phyloP scores from a whole-genome alignment of 2,888 invertebrate species.

The Acleris cristana region DNA sequence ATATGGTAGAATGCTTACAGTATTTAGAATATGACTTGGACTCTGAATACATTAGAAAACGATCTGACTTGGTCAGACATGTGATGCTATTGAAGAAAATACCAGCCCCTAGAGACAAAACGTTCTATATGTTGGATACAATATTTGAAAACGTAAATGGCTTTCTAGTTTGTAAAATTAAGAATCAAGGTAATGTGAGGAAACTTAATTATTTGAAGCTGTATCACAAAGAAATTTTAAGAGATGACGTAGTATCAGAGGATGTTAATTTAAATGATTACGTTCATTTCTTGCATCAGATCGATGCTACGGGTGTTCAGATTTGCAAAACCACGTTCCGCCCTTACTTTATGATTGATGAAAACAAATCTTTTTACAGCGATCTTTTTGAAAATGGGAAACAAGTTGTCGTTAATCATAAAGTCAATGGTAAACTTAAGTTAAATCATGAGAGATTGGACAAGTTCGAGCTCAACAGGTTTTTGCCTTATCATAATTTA shows the following conservation, averaged over 20 bases:
- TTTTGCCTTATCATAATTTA: slow-evolving; percentile 42
- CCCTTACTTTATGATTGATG: slow-evolving; percentile 46
- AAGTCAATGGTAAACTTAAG: slow-evolving; percentile 39
- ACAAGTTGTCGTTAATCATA: slow-evolving; percentile 43
- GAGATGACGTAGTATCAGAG: slow-evolving; percentile 43
- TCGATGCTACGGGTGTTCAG: slow-evolving; percentile 16
- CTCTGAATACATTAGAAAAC: slow-evolving; percentile 45
- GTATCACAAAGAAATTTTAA: slow-evolving; percentile 47
- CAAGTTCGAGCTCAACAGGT: slow-evolving; percentile 43
- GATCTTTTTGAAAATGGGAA: slow-evolving; percentile 42
- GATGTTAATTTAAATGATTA: slow-evolving; percentile 49
- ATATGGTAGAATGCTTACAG: slow-evolving; percentile 53
- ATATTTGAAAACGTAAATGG: no score
- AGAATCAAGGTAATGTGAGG: slow-evolving; percentile 41
- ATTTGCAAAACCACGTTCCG: slow-evolving; percentile 49
- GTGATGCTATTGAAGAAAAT: slow-evolving; percentile 43
- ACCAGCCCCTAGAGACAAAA: slow-evolving; percentile 42
- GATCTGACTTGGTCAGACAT: slow-evolving; percentile 45
- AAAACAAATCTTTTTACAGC: slow-evolving; percentile 20
- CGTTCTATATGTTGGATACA: slow-evolving; percentile 46
- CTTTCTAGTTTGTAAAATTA: no score
- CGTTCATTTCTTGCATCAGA: slow-evolving; percentile 45
- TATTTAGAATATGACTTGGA: slow-evolving; percentile 50
- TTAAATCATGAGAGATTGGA: slow-evolving; percentile 42
- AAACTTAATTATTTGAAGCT: slow-evolving; percentile 52